Base-by-base conservation (phyloP, 2,888 invertebrate genomes). In the Orchestes rusci region DNA sequence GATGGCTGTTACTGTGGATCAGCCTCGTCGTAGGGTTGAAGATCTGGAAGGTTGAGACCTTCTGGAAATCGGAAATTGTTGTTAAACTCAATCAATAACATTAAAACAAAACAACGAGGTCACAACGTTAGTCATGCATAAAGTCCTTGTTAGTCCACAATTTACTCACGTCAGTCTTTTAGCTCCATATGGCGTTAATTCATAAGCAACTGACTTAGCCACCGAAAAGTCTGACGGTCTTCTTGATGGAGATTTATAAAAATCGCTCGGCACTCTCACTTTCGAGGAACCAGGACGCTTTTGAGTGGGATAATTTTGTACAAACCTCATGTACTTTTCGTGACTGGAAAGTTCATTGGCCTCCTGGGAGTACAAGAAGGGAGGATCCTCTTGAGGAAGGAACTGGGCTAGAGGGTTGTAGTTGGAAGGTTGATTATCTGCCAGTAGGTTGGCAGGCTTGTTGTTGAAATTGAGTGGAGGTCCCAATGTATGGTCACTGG, bases 141-240 rank as follows among this genome's bases (percentile, higher is more conserved):
- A n/a, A n/a, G n/a, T n/a, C n/a, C 51, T 50, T 41, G 31, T 45
- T 33, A 43, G 13, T 27, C 3, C 17, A 18, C 8, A 36, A 47
- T 45, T 45, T 43, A 45, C 49, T 50, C 46, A 55, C 48, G 61
- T 62, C 61, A 61, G 61, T 63, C 62, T 62, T 53, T 61, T 58
- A 34, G 63, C 63, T 57, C 64, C 63, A 42, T 61, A 53, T 7
- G 63, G 62, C 51, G 63, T 61, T 23, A 66, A 53, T 56, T 65
- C 56, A 39, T 59, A 65, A n/a, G 60, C 49, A 17, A 65, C 43
- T 7, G 66, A 64, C 51, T 58, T 61, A 41, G 64, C 54, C 34
- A 63, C 37, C 29, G 62, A 58, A 30, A 43, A 46, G 37, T 48
- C 44, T n/a, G n/a, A n/a, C 7, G 43, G 42, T 16, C 48, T 48